Evolutionary conservation across 2,113 vertebrate genomes (phyloP), one percentile per base, ranked within the genome.

Genomic region (Caranx melampygus): DNA sequence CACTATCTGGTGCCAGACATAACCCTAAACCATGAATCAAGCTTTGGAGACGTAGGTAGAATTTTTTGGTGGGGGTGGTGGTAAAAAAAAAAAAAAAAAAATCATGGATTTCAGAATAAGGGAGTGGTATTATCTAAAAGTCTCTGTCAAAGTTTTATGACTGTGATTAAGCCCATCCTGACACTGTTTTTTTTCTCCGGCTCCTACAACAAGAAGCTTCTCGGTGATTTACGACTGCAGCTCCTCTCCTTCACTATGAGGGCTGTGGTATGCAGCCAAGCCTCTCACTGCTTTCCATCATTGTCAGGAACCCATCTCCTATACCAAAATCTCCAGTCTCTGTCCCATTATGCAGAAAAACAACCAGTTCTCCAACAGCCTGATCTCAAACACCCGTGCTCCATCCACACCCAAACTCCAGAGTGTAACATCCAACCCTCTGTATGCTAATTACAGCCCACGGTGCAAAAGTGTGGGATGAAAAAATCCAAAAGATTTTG

Each of bases 121-220:
- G 59, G 45, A 62, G 13, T 57, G 59, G 5, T 67, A 16, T 34
- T 61, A 37, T 72, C 57, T n/a, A 10, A 59, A 49, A 5, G 51
- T 8, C 26, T 37, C 31, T 20, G 57, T 66, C 52, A 62, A 42
- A 33, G 21, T 54, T 70, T 72, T 78, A 76, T 68, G 57, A 84
- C 62, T 55, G 37, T 86, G 59, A 79, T 83, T 68, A 63, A 78
- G 31, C n/a, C 31, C 57, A 51, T 59, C 59, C 47, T 72, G 59
- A 60, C 12, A 18, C 31, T 2, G 40, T 42, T 42, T 45, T n/a
- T 80, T 70, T 51, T 68, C 57, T 71, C 34, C 69, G 71, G 45
- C 58, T 71, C 75, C 44, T 49, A 18, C 60, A 73, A 81, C 54
- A 79, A 61, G 72, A 42, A 80, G 70, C 31, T 47, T 45, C 33